phyloP scores from a whole-genome alignment of 1,140 invertebrate species.

The Dendroctonus valens region DNA sequence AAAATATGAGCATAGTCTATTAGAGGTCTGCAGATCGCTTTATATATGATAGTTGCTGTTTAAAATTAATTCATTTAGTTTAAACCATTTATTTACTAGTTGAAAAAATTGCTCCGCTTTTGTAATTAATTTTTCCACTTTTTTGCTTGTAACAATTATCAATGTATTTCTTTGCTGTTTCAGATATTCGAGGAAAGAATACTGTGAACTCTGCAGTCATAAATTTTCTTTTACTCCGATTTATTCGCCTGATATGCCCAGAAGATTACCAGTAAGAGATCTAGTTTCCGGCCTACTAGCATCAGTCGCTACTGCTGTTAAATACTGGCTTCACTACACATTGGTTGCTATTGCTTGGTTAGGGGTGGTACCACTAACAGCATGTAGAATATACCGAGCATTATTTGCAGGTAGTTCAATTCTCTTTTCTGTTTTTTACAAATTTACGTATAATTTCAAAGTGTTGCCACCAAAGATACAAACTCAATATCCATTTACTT shows the following conservation, averaged over 20 bases:
- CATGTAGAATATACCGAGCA: constrained; percentile 84
- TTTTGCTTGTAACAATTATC: no score
- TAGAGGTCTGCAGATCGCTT: no score
- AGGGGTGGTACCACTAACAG: constrained; percentile 93
- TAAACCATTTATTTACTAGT: no score
- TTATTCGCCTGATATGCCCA: constrained; percentile 98
- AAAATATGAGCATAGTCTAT: no score
- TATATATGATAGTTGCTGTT: no score
- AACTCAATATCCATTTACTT: no score
- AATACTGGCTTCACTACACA: constrained; percentile 96
- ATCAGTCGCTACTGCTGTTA: constrained; percentile 86
- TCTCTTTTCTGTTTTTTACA: no score
- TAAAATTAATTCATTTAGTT: no score
- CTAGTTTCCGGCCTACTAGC: constrained; percentile 78
- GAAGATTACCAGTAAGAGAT: constrained; percentile 86
- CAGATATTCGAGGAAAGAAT: constrained; percentile 93
- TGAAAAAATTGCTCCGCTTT: no score
- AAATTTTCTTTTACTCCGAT: constrained; percentile 98
- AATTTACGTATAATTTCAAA: no score
- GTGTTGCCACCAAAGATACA: no score
- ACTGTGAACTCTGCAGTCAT: constrained; percentile 97
- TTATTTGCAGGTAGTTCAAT: constrained; percentile 30
- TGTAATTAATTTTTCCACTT: no score
- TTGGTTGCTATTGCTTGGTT: constrained; percentile 96
- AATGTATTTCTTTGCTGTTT: background rate